A percentile compares a stretch with the other conserved stretches of the same genome.
These are phyloP conservation scores for Beris morrisii DNA, from an alignment of 2,888 invertebrate genomes.

Conservation along the genomic window DNA sequence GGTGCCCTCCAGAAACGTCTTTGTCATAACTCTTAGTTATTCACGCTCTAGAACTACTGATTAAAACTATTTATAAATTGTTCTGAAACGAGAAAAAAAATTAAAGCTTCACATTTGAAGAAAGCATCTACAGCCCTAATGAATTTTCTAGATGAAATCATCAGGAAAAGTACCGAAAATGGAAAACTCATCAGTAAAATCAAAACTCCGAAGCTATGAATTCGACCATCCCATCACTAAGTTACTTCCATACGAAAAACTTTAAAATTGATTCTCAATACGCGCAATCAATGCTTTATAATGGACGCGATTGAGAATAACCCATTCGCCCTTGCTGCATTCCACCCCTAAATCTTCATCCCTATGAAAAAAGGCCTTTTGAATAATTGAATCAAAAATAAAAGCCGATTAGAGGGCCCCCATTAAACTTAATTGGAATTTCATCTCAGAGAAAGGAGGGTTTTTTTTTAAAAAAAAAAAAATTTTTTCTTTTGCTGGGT, in stretches of 20 bases:
- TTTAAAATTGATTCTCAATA: constrained; percentile 30
- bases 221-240: no score
- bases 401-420: constrained; percentile 40
- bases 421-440: constrained; percentile 41
- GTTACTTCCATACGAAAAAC: not conserved
- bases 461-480: constrained; percentile 32
- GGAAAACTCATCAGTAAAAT: no score
- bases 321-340: constrained; percentile 5
- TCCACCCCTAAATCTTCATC: constrained; percentile 9
- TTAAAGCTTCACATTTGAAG: no score
- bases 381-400: constrained; percentile 41
- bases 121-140: no score
- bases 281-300: constrained; percentile 24
- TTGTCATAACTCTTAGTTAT: no score
- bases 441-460: constrained; percentile 35
- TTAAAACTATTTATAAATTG: no score
- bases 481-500: constrained; percentile 11
- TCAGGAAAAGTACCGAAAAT: no score
- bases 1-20: no score
- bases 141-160: no score
- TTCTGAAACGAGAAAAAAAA: no score
- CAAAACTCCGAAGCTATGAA: no score
- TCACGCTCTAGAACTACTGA: no score
- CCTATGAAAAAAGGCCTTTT: constrained; percentile 30
- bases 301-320: constrained; percentile 17